Conservation (phyloP, 1,140 invertebrate genomes). For the Bactericera cockerelli region DNA sequence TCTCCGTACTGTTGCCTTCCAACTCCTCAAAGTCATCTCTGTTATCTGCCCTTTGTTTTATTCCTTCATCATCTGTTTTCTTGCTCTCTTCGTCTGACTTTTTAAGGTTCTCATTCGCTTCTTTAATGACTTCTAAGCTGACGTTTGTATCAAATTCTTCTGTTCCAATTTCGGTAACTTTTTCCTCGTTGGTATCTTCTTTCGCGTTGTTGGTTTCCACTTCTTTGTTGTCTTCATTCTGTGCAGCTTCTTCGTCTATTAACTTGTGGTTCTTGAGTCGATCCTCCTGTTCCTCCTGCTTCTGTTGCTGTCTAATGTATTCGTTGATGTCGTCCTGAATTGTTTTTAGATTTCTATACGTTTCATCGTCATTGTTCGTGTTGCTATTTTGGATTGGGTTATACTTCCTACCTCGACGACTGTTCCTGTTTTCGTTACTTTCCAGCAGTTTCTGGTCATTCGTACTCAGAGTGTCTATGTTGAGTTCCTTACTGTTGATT, state of each 20-base stretch:
- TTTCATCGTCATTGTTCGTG: not conserved
- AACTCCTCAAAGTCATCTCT: not conserved
- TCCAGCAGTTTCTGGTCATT: too few species aligned
- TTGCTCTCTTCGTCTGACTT: not conserved
- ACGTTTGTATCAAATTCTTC: too few species aligned
- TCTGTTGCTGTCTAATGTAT: slow-evolving; percentile 3
- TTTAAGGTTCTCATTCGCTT: too few species aligned
- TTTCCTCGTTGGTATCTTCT: too few species aligned
- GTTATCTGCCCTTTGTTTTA: not conserved
- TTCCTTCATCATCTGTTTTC: not conserved
- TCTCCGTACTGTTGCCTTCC: not conserved
- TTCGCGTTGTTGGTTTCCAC: too few species aligned
- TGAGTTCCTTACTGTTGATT: too few species aligned
- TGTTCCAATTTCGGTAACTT: too few species aligned
- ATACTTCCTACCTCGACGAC: too few species aligned
- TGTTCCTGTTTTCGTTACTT: too few species aligned
- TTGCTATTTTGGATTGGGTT: not conserved
- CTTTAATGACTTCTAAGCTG: too few species aligned
- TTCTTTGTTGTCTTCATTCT: too few species aligned
- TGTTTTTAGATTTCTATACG: not conserved
- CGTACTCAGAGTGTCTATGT: too few species aligned
- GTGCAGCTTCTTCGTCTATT: not conserved
- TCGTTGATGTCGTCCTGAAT: not conserved
- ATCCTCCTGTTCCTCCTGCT: not conserved
- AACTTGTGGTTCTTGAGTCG: not conserved